Evolutionary conservation across 2,888 invertebrate species (phyloP), one percentile per base, ranked within the genome.

Genomic region (Rosalia funebris): DNA sequence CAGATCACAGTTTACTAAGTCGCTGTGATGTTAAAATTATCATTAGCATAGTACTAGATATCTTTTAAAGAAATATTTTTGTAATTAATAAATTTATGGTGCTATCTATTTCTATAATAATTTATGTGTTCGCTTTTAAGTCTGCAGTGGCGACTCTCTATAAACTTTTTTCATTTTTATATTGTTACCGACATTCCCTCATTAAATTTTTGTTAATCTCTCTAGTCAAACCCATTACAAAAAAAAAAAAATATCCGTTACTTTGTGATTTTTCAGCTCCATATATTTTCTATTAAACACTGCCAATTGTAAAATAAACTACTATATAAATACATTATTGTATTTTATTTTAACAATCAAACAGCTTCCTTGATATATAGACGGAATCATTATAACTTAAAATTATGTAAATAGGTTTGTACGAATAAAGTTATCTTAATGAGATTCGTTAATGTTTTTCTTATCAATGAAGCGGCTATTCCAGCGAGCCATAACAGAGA

Each of bases 251-350:
- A 14, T 34, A 19, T 25, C 9, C 32, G 14, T 15, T n/a, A 17
- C 55, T 56, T 31, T 36, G 7, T 53, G 47, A 14, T 57, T 20
- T 42, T 42, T 31, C 58, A 57, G 31, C 46, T 61, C 36, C 48
- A 41, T 41, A 20, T 50, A 46, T 58, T 47, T 60, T 59, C 53
- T 44, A 60, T 69, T 69, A 65, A 77, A 76, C 80, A 80, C 80
- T 80, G 80, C 79, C 80, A 80, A 74, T 70, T 79, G 75, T 79
- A 77, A 79, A 77, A 77, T 78, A 78, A 76, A 77, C 58, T 53
- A 60, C 60, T 68, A 63, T 59, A 55, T 57, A 62, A 62, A 57
- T 57, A 42, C 47, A 47, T 3, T 5, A 11, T 39, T 42, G 57
- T 39, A 45, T 60, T 62, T 63, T 61, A 56, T 59, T 62, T 68